Evolutionary conservation across 2,797 vertebrate genomes (phyloP).

Genomic region (Salarias fasciatus): DNA sequence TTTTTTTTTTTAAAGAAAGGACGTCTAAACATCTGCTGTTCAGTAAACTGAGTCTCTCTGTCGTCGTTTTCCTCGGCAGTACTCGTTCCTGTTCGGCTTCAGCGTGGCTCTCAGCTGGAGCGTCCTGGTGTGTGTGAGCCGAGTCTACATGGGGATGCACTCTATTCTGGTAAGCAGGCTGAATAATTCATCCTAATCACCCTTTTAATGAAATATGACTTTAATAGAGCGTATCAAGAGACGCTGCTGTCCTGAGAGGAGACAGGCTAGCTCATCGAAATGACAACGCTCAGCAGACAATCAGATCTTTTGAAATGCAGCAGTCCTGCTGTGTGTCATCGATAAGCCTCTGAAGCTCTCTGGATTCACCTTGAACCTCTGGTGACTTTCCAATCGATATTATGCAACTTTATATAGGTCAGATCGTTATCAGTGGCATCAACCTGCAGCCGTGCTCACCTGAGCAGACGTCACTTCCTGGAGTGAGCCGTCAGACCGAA

Average conservation of each 20-base stretch:
- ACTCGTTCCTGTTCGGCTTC: slow-evolving; percentile 90
- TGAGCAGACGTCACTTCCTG: too few species aligned
- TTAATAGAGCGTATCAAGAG: background rate
- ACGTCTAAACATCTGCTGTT: too few species aligned
- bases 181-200: slow-evolving; percentile 13
- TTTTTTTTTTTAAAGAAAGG: too few species aligned
- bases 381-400: background rate
- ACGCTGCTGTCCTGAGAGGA: background rate
- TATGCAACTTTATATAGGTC: background rate
- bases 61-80: slow-evolving; percentile 75
- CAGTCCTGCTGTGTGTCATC: too few species aligned
- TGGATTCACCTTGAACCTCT: background rate
- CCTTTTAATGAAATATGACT: slow-evolving; percentile 8
- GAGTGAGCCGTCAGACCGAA: too few species aligned
- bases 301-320: too few species aligned
- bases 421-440: background rate
- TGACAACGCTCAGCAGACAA: too few species aligned
- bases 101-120: slow-evolving; percentile 91
- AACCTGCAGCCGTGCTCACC: too few species aligned
- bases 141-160: slow-evolving; percentile 99
- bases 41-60: too few species aligned
- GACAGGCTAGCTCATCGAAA: too few species aligned
- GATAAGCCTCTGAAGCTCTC: too few species aligned
- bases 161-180: slow-evolving; percentile 90
- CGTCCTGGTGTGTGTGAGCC: slow-evolving; percentile 93